Evolutionary conservation across 1,140 invertebrate genomes (phyloP), one percentile per base, ranked within the genome.

Genomic region (Plodia interpunctella): DNA sequence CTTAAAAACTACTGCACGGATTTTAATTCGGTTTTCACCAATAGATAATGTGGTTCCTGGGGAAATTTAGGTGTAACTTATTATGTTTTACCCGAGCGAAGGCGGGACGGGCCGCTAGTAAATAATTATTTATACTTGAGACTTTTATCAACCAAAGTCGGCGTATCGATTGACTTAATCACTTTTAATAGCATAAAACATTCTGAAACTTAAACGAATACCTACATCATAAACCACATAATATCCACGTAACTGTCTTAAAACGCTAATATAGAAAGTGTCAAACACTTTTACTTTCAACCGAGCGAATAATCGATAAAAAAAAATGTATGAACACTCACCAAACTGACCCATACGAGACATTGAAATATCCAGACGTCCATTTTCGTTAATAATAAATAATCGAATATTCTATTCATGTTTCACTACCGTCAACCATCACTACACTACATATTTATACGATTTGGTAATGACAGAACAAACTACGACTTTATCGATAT

Each of bases 331-430:
- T 51, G 20, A 51, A 51, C 25, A 53, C 51, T 53, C 20, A 53
- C 51, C 51, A 53, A 17, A 53, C 51, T 53, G 51, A 53, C 21
- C 51, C 51, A 53, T 11, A 53, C 51, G 21, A 53, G 51, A 25
- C 51, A 53, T n/a, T 53, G 51, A 53, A 53, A 25, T 25, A 53
- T 8, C 51, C 51, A 53, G 13, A 44, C 38, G n/a, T 21, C 13
- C 51, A 53, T 53, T 53, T n/a, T 53, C 21, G n/a, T 53, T 18
- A 20, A 9, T 1, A 51, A 51, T 20, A 51, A 25, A 3, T 25
- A 25, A 25, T 3, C 10, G n/a, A 10, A 51, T 25, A 53, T 17
- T 15, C 2, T 53, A 53, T n/a, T 25, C 51, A 53, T 53, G 20
- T 21, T 44, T 25, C 19, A 53, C 51, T 53, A 13, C 21, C 18